Evolutionary conservation across 35 echinoderm and acorn worm species (phyloP).

Genomic region (Apostichopus californicus): DNA sequence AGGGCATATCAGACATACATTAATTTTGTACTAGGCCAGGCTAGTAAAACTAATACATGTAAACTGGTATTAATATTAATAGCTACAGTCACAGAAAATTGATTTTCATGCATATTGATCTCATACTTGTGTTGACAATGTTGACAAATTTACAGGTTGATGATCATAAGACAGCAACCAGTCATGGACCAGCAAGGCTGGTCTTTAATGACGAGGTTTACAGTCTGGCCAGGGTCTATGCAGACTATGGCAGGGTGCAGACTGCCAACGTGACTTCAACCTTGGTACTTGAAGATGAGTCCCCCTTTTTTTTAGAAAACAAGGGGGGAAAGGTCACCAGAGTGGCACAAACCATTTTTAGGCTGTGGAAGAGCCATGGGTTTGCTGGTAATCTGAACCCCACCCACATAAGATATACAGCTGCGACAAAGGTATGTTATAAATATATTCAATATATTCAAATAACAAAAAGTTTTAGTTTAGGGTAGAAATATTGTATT

Average conservation of each 20-base stretch:
- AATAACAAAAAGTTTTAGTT: too few species aligned
- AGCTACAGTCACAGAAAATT: neutral
- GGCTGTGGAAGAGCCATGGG: neutral
- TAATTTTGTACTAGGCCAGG: neutral
- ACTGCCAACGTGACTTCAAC: neutral
- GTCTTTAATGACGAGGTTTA: neutral
- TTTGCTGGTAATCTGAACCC: neutral
- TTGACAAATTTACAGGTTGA: neutral
- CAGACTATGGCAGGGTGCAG: neutral
- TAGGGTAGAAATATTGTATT: too few species aligned
- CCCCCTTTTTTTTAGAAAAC: neutral
- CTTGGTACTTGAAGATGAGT: neutral
- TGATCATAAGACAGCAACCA: neutral
- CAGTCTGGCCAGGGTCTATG: neutral
- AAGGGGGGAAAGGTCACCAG: neutral
- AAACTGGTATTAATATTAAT: neutral
- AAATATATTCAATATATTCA: too few species aligned
- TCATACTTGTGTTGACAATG: slow-evolving; percentile 15
- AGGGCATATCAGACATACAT: neutral
- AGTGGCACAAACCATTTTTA: neutral
- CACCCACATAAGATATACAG: neutral
- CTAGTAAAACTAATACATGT: neutral
- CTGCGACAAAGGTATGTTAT: too few species aligned
- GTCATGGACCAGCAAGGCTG: neutral
- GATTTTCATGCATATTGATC: neutral